A percentile compares a stretch with the other conserved stretches of the same genome.
These are phyloP conservation scores for Strigamia maritima DNA, from an alignment of 2,888 invertebrate species.

Conservation along the genomic window DNA sequence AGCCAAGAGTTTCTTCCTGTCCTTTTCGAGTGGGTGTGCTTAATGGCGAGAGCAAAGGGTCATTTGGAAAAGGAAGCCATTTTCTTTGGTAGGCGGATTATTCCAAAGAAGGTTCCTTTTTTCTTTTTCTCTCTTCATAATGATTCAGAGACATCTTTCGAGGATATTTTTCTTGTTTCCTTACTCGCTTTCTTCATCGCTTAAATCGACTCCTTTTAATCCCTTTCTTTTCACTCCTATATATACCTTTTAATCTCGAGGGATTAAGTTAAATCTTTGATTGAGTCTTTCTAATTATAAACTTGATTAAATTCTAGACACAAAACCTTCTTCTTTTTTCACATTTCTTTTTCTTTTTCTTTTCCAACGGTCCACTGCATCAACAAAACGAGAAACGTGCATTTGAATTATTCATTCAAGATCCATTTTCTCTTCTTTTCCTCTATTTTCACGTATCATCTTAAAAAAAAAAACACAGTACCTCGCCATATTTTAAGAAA, in stretches of 20 bases:
- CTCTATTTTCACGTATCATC: not conserved
- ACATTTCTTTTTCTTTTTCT: not conserved
- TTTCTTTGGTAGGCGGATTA: conserved; percentile 10
- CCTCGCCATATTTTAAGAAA: no score
- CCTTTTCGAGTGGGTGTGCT: conserved; percentile 2
- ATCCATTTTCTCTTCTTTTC: not conserved
- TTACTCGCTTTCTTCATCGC: not conserved
- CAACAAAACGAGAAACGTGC: conserved; percentile 10
- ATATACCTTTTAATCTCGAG: not conserved
- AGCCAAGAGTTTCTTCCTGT: conserved; percentile 15
- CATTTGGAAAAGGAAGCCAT: conserved; percentile 10
- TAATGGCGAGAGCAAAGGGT: conserved; percentile 15
- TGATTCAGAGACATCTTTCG: not conserved
- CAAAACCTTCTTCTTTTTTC: not conserved
- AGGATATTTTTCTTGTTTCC: not conserved
- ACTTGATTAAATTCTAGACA: not conserved
- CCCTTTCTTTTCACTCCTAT: conserved; percentile 9
- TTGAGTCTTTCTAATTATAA: conserved; percentile 10
- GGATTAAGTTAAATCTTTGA: conserved; percentile 12
- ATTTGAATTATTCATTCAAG: conserved; percentile 9
- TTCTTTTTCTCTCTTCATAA: not conserved
- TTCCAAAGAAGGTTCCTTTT: conserved; percentile 7
- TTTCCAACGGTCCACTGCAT: conserved; percentile 6
- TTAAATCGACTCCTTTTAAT: conserved; percentile 3
- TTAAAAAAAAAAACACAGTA: not conserved